Base-by-base conservation (phyloP, 2,797 vertebrate species). In the Nannoperca obscura region DNA sequence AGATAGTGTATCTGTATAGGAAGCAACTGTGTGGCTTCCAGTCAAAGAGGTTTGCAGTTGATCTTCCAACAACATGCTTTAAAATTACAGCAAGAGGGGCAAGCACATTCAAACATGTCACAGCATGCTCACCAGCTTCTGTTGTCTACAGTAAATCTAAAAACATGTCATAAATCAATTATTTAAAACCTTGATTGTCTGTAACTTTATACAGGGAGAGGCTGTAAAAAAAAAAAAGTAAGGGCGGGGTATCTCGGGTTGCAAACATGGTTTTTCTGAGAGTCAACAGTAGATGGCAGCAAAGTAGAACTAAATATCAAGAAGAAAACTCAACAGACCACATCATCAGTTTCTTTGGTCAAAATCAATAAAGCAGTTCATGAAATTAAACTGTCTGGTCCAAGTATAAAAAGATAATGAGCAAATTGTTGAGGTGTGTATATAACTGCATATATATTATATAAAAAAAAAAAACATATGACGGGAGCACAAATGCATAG, bases 211-310 rank as follows among this genome's bases (percentile, higher is more conserved):
- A 46, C 24, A 50, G 9, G 19, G 19, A 49, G 20, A 24, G 49
- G 58, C n/a, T 64, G 12, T 17, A 19, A 36, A 54, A 62, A 49
- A 38, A n/a, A 46, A 24, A 55, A 19, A 20, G 9, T 36, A 11
- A 12, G 54, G 42, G 55, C 2, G 1, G 30, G 15, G 46, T 11
- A 1, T 65, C 30, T 70, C 8, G n/a, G 24, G 63, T 54, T 58
- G 46, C 59, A 46, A 44, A 62, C 50, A 47, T 83, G 49, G 30
- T 68, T 55, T 74, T 71, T 81, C 69, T 72, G 40, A 67, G 55
- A 74, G 40, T 86, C 36, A 81, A 84, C 93, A 93, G 91, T 86
- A 93, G 92, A 88, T 94, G 91, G 89, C 91, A 94, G 89, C 79
- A 89, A 81, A 74, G 82, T 86, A 80, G 34, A 90, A 86, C 69